phyloP scores from a whole-genome alignment of 2,113 vertebrate species.

The Tricholaema leucomelas region DNA sequence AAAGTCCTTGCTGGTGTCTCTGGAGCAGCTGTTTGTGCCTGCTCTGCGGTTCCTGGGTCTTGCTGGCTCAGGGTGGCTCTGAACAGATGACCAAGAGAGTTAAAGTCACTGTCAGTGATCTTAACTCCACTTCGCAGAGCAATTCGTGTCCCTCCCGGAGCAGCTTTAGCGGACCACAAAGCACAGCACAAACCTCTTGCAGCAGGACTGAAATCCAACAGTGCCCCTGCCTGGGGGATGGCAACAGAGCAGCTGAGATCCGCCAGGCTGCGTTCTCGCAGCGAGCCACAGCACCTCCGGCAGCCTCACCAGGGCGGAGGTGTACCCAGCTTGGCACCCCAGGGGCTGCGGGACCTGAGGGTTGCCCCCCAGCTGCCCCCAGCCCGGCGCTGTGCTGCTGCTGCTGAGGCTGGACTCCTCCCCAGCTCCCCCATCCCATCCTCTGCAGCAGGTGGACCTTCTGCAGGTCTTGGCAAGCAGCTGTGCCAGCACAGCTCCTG shows the following conservation, averaged over 20 bases:
- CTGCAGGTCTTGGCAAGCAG: neutral
- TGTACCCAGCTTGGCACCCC: accelerated
- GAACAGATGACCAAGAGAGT: neutral
- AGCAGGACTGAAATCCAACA: constrained; percentile 9
- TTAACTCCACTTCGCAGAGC: neutral
- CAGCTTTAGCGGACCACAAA: neutral
- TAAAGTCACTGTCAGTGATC: neutral
- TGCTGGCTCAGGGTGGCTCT: neutral
- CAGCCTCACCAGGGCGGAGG: accelerated
- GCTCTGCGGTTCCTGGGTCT: neutral
- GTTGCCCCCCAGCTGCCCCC: neutral
- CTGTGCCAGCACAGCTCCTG: neutral
- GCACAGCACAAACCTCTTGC: accelerated
- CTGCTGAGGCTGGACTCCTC: accelerated
- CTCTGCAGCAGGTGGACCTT: accelerated
- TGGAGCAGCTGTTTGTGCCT: neutral
- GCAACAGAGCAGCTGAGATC: neutral
- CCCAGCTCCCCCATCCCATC: accelerated
- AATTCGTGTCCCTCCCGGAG: neutral
- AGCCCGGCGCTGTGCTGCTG: accelerated
- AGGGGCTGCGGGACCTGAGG: accelerated
- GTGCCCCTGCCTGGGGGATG: constrained; percentile 39
- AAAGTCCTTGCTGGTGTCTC: neutral
- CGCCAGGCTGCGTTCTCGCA: accelerated
- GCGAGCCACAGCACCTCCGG: neutral